These are phyloP conservation scores for Diadophis punctatus DNA, from an alignment of 2,113 vertebrate genomes.

Conservation along the genomic window DNA sequence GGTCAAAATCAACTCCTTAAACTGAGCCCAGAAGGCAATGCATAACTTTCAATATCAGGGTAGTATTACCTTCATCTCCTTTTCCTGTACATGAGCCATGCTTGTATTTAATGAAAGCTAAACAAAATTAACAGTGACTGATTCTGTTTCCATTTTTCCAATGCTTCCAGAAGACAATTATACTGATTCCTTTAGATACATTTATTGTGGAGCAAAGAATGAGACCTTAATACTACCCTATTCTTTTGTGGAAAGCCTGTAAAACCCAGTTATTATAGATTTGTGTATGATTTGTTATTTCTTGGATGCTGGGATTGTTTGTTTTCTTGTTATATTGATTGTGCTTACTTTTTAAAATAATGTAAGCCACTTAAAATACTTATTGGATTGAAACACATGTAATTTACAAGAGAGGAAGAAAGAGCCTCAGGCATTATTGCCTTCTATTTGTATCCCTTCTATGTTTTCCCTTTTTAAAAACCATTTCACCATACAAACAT, in stretches of 20 bases:
- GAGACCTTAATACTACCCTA: background rate
- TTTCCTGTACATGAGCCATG: background rate
- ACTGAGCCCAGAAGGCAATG: background rate
- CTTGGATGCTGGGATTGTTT: background rate
- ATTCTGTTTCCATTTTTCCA: background rate
- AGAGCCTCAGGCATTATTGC: background rate
- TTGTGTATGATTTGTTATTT: background rate
- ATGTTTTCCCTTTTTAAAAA: background rate
- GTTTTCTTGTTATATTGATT: conserved; percentile 3
- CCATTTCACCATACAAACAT: background rate
- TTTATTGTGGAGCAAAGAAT: background rate
- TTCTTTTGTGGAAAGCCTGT: background rate
- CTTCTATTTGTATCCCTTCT: background rate
- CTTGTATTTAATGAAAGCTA: background rate
- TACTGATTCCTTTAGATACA: background rate
- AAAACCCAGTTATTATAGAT: background rate
- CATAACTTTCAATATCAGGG: background rate
- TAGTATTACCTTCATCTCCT: background rate
- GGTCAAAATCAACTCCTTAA: background rate
- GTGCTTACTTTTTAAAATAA: background rate
- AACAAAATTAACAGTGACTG: background rate
- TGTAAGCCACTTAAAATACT: background rate
- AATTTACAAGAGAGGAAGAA: background rate
- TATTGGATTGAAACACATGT: background rate
- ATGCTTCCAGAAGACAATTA: background rate